phyloP scores from a whole-genome alignment of 2,888 invertebrate genomes.

The Physocephala rufipes region DNA sequence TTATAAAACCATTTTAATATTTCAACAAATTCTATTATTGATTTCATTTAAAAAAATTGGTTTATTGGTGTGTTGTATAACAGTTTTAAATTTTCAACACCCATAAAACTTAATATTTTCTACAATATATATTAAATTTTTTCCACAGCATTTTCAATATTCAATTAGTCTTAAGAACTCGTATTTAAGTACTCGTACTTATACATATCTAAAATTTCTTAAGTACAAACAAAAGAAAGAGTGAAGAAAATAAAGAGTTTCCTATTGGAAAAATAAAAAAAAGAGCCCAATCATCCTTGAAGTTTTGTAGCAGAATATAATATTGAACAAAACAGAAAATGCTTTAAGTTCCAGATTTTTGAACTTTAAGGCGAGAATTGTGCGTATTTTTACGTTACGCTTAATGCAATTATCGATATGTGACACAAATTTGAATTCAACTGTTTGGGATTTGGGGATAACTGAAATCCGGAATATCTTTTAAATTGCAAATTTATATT shows the following conservation, averaged over 20 bases:
- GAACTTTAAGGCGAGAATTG: too few species aligned
- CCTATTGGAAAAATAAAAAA: constrained; percentile 49
- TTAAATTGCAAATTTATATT: too few species aligned
- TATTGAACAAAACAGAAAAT: constrained; percentile 17
- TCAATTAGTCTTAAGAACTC: constrained; percentile 31
- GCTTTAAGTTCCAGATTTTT: too few species aligned
- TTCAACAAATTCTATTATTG: constrained; percentile 12
- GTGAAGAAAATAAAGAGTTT: constrained; percentile 47
- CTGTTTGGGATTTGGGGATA: too few species aligned
- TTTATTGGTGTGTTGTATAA: constrained; percentile 33
- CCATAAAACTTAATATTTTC: constrained; percentile 32
- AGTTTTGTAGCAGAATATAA: constrained; percentile 54
- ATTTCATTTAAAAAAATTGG: constrained; percentile 26
- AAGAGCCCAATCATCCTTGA: constrained; percentile 55
- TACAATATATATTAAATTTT: constrained; percentile 37
- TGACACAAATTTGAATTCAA: too few species aligned
- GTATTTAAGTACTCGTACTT: constrained; percentile 44
- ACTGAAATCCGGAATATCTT: too few species aligned
- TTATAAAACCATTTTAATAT: constrained; percentile 25
- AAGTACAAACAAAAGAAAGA: constrained; percentile 42
- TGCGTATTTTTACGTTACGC: too few species aligned
- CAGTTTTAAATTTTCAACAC: constrained; percentile 15
- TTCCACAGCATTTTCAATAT: constrained; percentile 31
- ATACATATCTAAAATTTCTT: constrained; percentile 38
- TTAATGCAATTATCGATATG: too few species aligned